Conservation (phyloP, 2,888 invertebrate species). For the Notodonta dromedarius region DNA sequence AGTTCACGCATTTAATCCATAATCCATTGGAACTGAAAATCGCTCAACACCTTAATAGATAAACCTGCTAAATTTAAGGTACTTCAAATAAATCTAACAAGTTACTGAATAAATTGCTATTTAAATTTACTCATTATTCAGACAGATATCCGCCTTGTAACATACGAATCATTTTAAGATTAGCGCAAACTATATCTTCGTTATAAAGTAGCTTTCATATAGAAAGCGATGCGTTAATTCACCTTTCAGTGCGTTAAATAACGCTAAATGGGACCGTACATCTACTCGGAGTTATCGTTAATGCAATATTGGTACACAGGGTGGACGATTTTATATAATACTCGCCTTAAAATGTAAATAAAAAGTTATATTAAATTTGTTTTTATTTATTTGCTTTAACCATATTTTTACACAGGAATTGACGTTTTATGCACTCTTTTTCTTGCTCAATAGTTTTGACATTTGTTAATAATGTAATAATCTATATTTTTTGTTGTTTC, state of each 20-base stretch:
- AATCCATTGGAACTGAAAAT: too few species aligned
- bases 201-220: constrained; percentile 42
- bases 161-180: constrained; percentile 32
- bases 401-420: too few species aligned
- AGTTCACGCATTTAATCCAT: too few species aligned
- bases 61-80: background rate
- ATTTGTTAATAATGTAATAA: too few species aligned
- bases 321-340: background rate
- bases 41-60: background rate
- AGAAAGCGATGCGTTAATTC: constrained; percentile 43
- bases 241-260: constrained; percentile 44
- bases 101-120: constrained; percentile 27
- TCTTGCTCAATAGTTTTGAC: too few species aligned
- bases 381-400: too few species aligned
- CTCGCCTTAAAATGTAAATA: background rate
- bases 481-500: too few species aligned
- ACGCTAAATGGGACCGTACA: constrained; percentile 51
- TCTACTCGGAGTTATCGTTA: constrained; percentile 43
- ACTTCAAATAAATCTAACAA: constrained; percentile 12
- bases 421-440: too few species aligned
- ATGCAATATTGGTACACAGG: constrained; percentile 45
- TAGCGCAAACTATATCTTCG: constrained; percentile 31
- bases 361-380: too few species aligned
- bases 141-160: constrained; percentile 27
- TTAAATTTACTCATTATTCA: constrained; percentile 36